These are phyloP conservation scores for Dromiciops gliroides DNA, from an alignment of 2,113 vertebrate genomes.

Conservation along the genomic window DNA sequence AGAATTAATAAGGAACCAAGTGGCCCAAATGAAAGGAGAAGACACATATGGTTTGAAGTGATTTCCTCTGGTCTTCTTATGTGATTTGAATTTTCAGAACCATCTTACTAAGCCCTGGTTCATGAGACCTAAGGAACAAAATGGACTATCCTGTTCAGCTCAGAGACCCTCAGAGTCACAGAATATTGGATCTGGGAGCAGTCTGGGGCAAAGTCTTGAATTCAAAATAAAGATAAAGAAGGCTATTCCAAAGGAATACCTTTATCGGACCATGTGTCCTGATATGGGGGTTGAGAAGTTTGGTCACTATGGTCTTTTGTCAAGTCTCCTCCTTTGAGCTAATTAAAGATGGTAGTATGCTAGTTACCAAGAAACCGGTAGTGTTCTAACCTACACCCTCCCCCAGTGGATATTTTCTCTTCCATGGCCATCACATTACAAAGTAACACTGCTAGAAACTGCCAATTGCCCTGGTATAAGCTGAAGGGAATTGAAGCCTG, in stretches of 20 bases:
- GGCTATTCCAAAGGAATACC: not conserved
- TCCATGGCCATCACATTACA: not conserved
- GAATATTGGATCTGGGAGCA: not conserved
- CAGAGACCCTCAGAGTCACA: not conserved
- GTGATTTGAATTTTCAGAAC: not conserved
- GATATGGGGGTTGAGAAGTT: not conserved
- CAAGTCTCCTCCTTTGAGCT: not conserved
- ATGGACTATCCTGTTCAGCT: not conserved
- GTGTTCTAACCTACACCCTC: no score
- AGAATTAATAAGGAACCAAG: not conserved
- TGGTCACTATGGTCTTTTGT: not conserved
- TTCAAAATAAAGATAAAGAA: not conserved
- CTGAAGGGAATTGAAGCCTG: not conserved
- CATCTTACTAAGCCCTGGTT: not conserved
- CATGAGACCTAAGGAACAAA: not conserved
- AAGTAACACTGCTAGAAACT: not conserved
- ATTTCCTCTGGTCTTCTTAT: not conserved
- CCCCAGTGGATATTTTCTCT: not conserved
- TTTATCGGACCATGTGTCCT: not conserved
- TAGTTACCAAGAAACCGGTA: not conserved
- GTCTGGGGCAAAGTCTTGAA: not conserved
- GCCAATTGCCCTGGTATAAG: not conserved
- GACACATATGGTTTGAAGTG: not conserved
- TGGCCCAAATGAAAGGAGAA: conserved; percentile 26
- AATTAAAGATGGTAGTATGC: not conserved